Conservation (phyloP, 2,888 invertebrate genomes). For the Nomada fucata region DNA sequence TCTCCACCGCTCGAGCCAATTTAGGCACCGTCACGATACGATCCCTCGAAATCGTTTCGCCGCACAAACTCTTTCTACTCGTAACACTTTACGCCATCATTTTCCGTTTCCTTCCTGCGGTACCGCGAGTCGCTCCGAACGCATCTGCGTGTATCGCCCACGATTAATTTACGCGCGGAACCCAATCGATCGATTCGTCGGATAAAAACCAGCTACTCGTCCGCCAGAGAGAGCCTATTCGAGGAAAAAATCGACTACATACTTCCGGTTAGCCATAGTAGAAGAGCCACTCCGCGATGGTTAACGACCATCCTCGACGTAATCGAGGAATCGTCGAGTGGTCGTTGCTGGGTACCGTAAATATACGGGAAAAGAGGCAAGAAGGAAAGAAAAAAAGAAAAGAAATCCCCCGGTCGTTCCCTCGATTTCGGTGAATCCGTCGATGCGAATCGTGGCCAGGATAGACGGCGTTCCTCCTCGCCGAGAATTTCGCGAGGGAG, state of each 20-base stretch:
- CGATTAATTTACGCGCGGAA: neutral
- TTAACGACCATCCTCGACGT: neutral
- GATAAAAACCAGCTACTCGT: too few species aligned
- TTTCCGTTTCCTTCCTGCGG: neutral
- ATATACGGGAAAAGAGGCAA: neutral
- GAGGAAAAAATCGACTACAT: neutral
- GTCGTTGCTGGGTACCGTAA: slow-evolving; percentile 9
- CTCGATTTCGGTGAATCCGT: slow-evolving; percentile 46
- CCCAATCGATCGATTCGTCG: neutral
- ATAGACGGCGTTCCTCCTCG: slow-evolving; percentile 40
- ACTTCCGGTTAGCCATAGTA: slow-evolving; percentile 5
- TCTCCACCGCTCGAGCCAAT: slow-evolving; percentile 26
- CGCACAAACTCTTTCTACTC: neutral
- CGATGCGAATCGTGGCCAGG: slow-evolving; percentile 63
- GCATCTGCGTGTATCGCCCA: too few species aligned
- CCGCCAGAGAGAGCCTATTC: neutral
- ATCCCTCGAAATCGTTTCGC: slow-evolving; percentile 1
- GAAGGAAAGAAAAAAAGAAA: too few species aligned
- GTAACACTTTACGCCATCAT: too few species aligned
- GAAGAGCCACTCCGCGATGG: neutral
- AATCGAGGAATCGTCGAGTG: neutral
- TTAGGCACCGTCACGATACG: slow-evolving; percentile 35
- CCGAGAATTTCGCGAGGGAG: slow-evolving; percentile 75
- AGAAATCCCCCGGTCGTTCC: slow-evolving; percentile 3
- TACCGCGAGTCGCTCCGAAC: too few species aligned